phyloP scores from a whole-genome alignment of 2,888 invertebrate species.

The Galerucella calmariensis region DNA sequence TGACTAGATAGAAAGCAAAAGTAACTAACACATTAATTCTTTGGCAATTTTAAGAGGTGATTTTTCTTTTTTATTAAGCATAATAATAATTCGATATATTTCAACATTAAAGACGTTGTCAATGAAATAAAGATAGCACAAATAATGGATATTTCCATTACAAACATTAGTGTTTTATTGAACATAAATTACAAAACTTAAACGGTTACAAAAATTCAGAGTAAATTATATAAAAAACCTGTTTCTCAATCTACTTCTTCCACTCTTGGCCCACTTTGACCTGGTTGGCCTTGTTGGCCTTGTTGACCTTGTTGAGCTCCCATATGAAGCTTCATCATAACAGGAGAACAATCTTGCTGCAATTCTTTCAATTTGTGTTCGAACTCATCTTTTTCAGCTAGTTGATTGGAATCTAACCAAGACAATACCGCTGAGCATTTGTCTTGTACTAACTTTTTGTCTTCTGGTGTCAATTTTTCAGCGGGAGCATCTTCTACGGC shows the following conservation, averaged over 20 bases:
- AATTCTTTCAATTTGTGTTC: conserved; percentile 81
- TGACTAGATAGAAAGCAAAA: no score
- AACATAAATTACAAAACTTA: not conserved
- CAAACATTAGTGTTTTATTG: not conserved
- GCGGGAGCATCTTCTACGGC: conserved; percentile 73
- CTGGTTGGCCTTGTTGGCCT: conserved; percentile 62
- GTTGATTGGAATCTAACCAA: conserved; percentile 84
- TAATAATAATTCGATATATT: no score
- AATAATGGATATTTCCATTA: not conserved
- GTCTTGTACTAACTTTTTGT: conserved; percentile 75
- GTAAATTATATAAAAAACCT: not conserved
- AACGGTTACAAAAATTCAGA: not conserved
- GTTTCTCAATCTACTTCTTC: conserved; percentile 74
- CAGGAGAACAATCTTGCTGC: conserved; percentile 79
- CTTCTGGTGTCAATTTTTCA: conserved; percentile 76
- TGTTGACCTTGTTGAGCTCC: conserved; percentile 62
- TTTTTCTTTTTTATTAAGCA: no score
- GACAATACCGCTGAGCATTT: conserved; percentile 77
- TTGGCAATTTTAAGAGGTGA: no score
- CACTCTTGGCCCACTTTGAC: conserved; percentile 68
- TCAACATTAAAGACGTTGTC: no score
- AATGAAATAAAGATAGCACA: not conserved
- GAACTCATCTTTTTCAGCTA: conserved; percentile 82
- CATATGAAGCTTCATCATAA: conserved; percentile 87
- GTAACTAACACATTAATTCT: no score